phyloP scores from a whole-genome alignment of 2,113 vertebrate species.

The Microcebus murinus region DNA sequence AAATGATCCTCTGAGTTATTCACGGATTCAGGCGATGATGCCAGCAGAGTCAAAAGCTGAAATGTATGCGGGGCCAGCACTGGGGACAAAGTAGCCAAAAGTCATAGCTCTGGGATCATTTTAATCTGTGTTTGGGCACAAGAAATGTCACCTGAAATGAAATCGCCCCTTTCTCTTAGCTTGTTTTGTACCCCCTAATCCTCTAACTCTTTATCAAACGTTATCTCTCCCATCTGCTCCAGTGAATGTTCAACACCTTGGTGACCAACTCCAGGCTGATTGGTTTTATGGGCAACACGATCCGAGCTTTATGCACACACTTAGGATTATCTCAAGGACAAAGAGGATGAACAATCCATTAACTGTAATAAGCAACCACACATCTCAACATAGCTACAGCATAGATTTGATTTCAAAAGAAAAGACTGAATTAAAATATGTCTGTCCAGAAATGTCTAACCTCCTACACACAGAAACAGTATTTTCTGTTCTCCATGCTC shows the following conservation, averaged over 20 bases:
- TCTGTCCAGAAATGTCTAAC: conserved; percentile 78
- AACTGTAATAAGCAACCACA: conserved; percentile 85
- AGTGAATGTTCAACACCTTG: conserved; percentile 81
- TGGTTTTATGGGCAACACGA: conserved; percentile 85
- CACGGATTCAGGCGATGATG: conserved; percentile 75
- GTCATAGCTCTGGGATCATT: conserved; percentile 78
- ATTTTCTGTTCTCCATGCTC: conserved; percentile 75
- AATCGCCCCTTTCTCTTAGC: conserved; percentile 85
- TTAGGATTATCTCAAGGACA: conserved; percentile 87
- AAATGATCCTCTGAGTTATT: conserved; percentile 81
- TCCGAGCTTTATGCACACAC: conserved; percentile 85
- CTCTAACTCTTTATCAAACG: conserved; percentile 90
- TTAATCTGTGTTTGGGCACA: conserved; percentile 83
- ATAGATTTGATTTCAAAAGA: conserved; percentile 84
- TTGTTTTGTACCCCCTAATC: conserved; percentile 85
- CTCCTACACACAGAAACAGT: conserved; percentile 49
- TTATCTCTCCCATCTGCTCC: conserved; percentile 89
- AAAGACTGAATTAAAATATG: conserved; percentile 79
- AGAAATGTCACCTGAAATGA: conserved; percentile 86
- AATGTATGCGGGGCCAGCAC: conserved; percentile 73
- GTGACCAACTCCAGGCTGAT: conserved; percentile 82
- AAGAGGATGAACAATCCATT: conserved; percentile 87
- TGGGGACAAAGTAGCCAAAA: conserved; percentile 73
- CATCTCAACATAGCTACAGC: conserved; percentile 79
- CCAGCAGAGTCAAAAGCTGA: conserved; percentile 67